A percentile compares a stretch with the other conserved stretches of the same genome.
phyloP scores from a whole-genome alignment of 2,888 invertebrate species.

The Pseudococcus longispinus region DNA sequence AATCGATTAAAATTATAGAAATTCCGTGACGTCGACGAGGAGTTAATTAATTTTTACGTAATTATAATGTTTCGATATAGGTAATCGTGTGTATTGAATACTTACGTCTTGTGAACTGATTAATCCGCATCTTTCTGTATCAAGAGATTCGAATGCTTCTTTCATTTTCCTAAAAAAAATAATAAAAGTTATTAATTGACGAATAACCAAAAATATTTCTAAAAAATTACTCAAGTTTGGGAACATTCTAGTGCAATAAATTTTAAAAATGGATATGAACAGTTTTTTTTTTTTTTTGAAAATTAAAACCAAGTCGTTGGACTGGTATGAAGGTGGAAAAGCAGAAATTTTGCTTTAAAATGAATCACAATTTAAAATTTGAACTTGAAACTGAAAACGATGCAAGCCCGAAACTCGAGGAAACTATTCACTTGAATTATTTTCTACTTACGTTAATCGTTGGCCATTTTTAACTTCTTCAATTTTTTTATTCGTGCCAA shows the following conservation, averaged over 20 bases:
- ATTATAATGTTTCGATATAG: not conserved
- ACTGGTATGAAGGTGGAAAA: too few relatives aligned
- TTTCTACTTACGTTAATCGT: constrained; percentile 7
- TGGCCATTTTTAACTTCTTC: constrained; percentile 60
- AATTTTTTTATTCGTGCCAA: constrained; percentile 64
- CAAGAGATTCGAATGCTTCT: constrained; percentile 81
- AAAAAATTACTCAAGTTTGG: too few relatives aligned
- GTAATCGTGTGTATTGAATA: constrained; percentile 58
- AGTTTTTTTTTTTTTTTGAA: too few relatives aligned
- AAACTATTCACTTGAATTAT: too few relatives aligned
- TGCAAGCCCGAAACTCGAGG: too few relatives aligned
- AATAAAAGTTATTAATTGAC: not conserved
- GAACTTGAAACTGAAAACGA: too few relatives aligned
- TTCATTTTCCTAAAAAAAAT: constrained; percentile 61
- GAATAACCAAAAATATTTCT: too few relatives aligned
- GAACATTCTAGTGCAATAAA: too few relatives aligned
- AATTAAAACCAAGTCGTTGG: too few relatives aligned
- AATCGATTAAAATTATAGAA: not conserved
- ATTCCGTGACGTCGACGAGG: not conserved
- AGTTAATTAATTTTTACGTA: not conserved
- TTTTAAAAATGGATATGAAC: too few relatives aligned
- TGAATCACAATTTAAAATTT: too few relatives aligned
- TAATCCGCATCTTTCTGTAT: constrained; percentile 69
- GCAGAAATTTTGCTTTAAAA: too few relatives aligned
- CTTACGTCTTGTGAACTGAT: constrained; percentile 71